These are phyloP conservation scores for Napeogenes sylphis DNA, from an alignment of 2,888 invertebrate genomes.

Conservation along the genomic window DNA sequence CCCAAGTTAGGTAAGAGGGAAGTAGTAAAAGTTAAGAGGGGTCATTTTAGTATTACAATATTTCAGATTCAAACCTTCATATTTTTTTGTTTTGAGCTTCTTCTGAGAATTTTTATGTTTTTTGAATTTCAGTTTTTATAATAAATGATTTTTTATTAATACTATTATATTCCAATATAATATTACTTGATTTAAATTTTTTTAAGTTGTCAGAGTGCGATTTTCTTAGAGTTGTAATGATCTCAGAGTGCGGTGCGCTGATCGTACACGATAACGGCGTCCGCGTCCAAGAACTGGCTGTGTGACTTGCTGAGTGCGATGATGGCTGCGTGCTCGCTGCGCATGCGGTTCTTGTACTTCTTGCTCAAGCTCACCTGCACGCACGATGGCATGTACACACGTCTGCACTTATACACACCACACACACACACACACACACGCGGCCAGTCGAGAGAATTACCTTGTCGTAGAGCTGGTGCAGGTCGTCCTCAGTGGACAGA, in stretches of 20 bases:
- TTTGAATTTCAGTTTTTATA: no score
- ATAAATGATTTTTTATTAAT: no score
- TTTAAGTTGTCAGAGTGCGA: no score
- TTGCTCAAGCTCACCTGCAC: slow-evolving; percentile 84
- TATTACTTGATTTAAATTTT: no score
- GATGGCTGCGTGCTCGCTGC: slow-evolving; percentile 88
- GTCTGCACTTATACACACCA: not conserved
- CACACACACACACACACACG: not conserved
- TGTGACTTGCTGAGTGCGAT: slow-evolving; percentile 87
- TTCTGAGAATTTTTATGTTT: no score
- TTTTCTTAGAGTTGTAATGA: not conserved
- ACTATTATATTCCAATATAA: no score
- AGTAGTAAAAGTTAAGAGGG: slow-evolving; percentile 7
- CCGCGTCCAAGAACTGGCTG: slow-evolving; percentile 83
- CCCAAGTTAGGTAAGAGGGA: not conserved
- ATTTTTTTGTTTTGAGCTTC: no score
- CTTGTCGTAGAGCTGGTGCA: slow-evolving; percentile 84
- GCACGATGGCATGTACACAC: not conserved
- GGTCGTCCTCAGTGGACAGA: slow-evolving; percentile 82
- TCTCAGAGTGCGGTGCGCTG: slow-evolving; percentile 83
- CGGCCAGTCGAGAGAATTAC: slow-evolving; percentile 49
- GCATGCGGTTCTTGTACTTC: slow-evolving; percentile 88
- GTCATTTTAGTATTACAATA: not conserved
- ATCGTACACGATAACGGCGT: slow-evolving; percentile 89
- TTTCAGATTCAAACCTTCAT: not conserved